Conservation (phyloP, 1,140 invertebrate genomes). For the Megalopta genalis region DNA sequence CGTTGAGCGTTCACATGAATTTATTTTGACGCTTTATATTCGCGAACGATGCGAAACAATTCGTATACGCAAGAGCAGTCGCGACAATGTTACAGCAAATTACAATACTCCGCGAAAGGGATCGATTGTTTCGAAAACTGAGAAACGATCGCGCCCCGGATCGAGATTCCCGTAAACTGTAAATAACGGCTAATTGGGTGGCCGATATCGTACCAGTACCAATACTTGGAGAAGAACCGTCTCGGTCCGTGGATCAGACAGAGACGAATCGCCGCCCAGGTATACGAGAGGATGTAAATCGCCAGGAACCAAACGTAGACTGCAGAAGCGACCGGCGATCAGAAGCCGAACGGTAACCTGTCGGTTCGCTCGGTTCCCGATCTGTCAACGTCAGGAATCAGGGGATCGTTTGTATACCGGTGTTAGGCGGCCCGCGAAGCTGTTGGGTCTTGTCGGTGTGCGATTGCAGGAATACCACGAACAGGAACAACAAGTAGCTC, state of each 20-base stretch:
- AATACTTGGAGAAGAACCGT: conserved; percentile 78
- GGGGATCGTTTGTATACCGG: conserved; percentile 63
- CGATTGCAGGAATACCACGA: conserved; percentile 82
- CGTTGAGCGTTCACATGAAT: too few species aligned
- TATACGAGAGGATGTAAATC: conserved; percentile 76
- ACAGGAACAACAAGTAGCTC: conserved; percentile 83
- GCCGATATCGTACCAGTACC: conserved; percentile 77
- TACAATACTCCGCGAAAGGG: too few species aligned
- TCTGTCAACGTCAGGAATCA: not conserved
- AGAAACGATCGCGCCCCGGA: too few species aligned
- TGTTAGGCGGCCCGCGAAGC: conserved; percentile 80
- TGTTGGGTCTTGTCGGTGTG: conserved; percentile 80
- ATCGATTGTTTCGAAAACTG: too few species aligned
- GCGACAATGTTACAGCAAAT: too few species aligned
- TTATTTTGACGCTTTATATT: too few species aligned
- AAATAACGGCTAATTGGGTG: not conserved
- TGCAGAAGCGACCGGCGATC: conserved; percentile 51
- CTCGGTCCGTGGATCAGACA: conserved; percentile 79
- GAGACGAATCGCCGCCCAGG: conserved; percentile 79
- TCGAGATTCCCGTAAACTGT: too few species aligned
- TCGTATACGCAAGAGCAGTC: too few species aligned
- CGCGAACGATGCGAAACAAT: too few species aligned
- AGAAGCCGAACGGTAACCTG: not conserved
- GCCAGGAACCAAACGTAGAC: conserved; percentile 77
- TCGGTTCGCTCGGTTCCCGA: not conserved